Percentiles rank a stretch among this genome's conserved stretches.
These are phyloP conservation scores for Nomada ruficornis DNA, from an alignment of 2,888 invertebrate species.

Conservation along the genomic window DNA sequence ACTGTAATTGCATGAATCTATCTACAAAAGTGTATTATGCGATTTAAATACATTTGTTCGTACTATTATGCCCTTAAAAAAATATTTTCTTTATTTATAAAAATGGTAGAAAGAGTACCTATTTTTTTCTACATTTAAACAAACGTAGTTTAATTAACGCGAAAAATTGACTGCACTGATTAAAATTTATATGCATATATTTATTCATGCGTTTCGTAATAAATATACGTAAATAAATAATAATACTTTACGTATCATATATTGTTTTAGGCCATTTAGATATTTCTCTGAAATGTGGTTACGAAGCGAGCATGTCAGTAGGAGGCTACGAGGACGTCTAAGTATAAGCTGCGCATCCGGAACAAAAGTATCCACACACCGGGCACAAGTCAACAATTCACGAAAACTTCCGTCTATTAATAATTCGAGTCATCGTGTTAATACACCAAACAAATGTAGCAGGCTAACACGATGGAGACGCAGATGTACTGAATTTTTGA, in stretches of 20 bases:
- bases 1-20: background rate
- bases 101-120: too few relatives aligned
- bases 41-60: background rate
- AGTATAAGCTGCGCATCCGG: constrained; percentile 71
- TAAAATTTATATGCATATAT: background rate
- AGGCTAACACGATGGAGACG: constrained; percentile 81
- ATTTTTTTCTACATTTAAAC: too few relatives aligned
- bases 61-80: background rate
- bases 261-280: constrained; percentile 70
- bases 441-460: constrained; percentile 79
- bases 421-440: constrained; percentile 78
- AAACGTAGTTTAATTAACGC: too few relatives aligned
- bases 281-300: constrained; percentile 80
- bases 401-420: constrained; percentile 79
- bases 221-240: background rate
- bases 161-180: background rate
- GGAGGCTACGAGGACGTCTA: constrained; percentile 82
- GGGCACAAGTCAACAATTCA: constrained; percentile 77
- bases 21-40: background rate
- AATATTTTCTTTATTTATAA: too few relatives aligned
- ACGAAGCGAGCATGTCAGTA: constrained; percentile 82
- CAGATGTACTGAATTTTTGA: constrained; percentile 79
- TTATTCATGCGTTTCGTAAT: background rate
- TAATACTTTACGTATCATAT: constrained; percentile 2
- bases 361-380: constrained; percentile 73